These are phyloP conservation scores for Callospermophilus lateralis DNA, from an alignment of 2,113 vertebrate genomes.

Conservation along the genomic window DNA sequence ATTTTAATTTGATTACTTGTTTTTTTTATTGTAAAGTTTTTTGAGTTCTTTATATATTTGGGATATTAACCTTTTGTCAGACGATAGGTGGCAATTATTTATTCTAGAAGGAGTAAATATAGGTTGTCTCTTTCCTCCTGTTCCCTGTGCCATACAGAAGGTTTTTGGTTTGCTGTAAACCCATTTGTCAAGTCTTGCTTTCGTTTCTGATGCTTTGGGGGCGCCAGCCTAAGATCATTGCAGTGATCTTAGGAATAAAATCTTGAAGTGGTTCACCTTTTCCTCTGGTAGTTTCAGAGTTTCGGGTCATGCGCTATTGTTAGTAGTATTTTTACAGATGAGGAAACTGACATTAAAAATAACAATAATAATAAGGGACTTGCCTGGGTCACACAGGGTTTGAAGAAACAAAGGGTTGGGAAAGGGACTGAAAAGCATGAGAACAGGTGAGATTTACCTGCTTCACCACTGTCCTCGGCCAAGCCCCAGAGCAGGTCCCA, in stretches of 20 bases:
- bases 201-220: background rate
- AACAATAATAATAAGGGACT: background rate
- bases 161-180: background rate
- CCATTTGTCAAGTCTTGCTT: background rate
- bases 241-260: too few relatives aligned
- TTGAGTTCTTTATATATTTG: background rate
- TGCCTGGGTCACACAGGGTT: background rate
- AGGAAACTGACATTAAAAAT: background rate
- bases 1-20: background rate
- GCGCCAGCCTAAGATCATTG: background rate
- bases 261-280: background rate
- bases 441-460: background rate
- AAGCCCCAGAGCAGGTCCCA: background rate
- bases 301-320: background rate
- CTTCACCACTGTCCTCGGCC: background rate
- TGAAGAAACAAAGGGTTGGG: background rate
- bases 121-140: background rate
- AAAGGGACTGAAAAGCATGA: background rate
- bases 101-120: too few relatives aligned
- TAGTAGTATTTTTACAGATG: background rate
- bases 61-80: background rate
- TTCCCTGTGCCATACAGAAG: background rate
- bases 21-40: background rate
- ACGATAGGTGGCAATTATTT: background rate
- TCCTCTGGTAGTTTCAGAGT: background rate